Percentiles rank a stretch among this genome's conserved stretches.
These are phyloP conservation scores for Dascillus cervinus DNA, from an alignment of 2,888 invertebrate genomes.

Conservation along the genomic window DNA sequence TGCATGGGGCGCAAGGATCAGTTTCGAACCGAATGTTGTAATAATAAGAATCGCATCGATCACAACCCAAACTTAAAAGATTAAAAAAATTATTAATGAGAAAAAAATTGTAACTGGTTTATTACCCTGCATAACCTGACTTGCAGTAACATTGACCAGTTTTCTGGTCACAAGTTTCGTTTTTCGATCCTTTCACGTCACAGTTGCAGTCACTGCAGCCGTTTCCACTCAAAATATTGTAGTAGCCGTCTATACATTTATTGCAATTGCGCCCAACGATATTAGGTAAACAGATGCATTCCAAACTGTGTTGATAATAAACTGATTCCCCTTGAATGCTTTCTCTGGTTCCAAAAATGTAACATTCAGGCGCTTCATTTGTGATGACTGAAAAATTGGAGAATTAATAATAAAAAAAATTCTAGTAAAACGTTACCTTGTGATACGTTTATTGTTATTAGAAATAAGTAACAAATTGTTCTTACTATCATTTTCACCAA, in stretches of 20 bases:
- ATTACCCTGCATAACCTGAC: constrained; percentile 65
- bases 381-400: not conserved
- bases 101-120: not conserved
- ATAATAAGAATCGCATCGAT: constrained; percentile 61
- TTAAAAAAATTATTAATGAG: constrained; percentile 1
- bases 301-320: constrained; percentile 68
- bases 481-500: too few relatives aligned
- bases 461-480: too few relatives aligned
- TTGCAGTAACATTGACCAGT: constrained; percentile 81
- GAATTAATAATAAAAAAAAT: too few relatives aligned
- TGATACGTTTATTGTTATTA: too few relatives aligned
- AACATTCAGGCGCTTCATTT: constrained; percentile 62
- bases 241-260: constrained; percentile 70
- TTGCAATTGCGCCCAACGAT: constrained; percentile 70
- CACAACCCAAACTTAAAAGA: constrained; percentile 54
- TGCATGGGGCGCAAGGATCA: constrained; percentile 68
- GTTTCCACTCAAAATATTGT: constrained; percentile 67
- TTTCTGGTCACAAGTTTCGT: constrained; percentile 64
- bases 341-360: constrained; percentile 67
- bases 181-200: constrained; percentile 72
- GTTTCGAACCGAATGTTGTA: constrained; percentile 60
- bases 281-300: constrained; percentile 67
- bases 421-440: too few relatives aligned
- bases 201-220: constrained; percentile 80
- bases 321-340: constrained; percentile 59